Percentiles rank a stretch among this genome's conserved stretches.
These are phyloP conservation scores for Phoxinus dragarum DNA, from an alignment of 2,797 vertebrate genomes.

Conservation along the genomic window DNA sequence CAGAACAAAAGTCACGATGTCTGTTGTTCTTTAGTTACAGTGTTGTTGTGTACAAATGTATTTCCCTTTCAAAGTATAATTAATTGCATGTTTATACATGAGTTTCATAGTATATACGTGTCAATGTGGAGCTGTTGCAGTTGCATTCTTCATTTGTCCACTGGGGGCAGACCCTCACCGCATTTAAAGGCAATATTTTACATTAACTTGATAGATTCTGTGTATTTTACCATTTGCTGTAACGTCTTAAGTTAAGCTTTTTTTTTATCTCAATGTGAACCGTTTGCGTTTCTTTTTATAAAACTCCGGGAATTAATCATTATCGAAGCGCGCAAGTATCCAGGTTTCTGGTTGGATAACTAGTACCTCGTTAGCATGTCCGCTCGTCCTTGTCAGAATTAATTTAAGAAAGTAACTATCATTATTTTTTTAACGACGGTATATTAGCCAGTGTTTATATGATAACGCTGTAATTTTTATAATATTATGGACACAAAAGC, in stretches of 20 bases:
- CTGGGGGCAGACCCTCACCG: not conserved
- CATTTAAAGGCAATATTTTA: not conserved
- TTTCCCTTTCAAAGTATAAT: not conserved
- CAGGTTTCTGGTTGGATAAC: conserved; percentile 3
- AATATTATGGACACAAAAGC: not conserved
- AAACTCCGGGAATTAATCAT: not conserved
- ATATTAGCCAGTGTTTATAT: not conserved
- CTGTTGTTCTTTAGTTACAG: not conserved
- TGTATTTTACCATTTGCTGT: not conserved
- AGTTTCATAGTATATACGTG: not conserved
- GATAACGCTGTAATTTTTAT: not conserved
- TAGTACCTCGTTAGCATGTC: not conserved
- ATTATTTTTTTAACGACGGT: conserved; percentile 9
- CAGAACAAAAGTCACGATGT: not conserved
- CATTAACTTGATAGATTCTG: too few species aligned
- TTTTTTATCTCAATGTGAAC: not conserved
- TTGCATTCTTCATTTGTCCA: not conserved
- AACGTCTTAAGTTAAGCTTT: not conserved
- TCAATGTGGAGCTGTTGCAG: not conserved
- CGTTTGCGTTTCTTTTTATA: not conserved
- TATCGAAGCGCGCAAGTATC: not conserved
- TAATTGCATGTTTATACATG: not conserved
- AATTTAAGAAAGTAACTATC: not conserved
- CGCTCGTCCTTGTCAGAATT: too few species aligned
- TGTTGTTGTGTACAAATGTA: not conserved